Conservation (phyloP, 2,888 invertebrate species). For the Melipona bicolor region DNA sequence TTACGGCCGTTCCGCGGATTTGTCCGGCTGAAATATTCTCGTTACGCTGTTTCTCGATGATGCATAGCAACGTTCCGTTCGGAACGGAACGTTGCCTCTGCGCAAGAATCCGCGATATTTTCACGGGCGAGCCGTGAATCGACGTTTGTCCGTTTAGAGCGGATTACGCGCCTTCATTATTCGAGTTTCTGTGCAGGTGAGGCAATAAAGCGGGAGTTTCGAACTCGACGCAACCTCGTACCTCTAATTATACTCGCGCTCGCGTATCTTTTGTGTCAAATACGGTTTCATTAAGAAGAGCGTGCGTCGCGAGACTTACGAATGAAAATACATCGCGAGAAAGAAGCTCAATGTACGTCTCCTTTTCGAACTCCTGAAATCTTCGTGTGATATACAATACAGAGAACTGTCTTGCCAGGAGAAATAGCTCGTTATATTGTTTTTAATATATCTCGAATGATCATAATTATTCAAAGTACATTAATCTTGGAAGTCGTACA, state of each 20-base stretch:
- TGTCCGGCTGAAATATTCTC: slow-evolving; percentile 11
- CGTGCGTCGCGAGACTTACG: background rate
- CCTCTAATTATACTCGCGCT: background rate
- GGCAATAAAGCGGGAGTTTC: background rate
- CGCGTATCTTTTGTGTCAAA: background rate
- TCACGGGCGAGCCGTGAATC: background rate
- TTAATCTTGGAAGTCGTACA: background rate
- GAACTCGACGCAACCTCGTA: background rate
- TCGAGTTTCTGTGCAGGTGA: background rate
- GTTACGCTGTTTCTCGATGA: background rate
- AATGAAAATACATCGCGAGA: background rate
- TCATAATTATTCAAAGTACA: background rate
- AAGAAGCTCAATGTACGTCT: background rate
- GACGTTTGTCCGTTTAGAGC: background rate
- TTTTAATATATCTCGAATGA: background rate
- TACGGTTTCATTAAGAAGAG: background rate
- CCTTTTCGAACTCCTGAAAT: background rate
- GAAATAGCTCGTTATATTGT: background rate
- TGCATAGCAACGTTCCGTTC: background rate
- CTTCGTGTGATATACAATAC: background rate
- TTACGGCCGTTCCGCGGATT: background rate
- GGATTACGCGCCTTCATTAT: background rate
- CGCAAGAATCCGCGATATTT: background rate
- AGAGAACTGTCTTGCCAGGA: background rate
- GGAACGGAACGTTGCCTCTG: background rate